Evolutionary conservation across 2,797 vertebrate genomes (phyloP), one percentile per base, ranked within the genome.

Genomic region (Chaetodon trifasciatus): DNA sequence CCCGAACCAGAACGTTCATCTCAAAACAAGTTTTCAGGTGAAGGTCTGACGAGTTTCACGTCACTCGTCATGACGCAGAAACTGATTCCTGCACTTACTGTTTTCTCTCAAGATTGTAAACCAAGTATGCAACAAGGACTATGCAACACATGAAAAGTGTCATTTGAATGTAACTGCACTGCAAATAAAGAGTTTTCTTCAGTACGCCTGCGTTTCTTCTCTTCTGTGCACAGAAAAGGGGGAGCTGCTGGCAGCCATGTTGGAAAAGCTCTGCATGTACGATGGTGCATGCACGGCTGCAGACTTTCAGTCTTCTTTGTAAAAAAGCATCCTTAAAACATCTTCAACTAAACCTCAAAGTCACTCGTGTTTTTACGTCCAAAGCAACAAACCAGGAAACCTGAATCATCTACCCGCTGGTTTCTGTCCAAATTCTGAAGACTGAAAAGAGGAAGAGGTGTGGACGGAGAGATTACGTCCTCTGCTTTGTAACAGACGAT

Each of bases 161-260:
- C 88, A 89, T 81, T 85, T 91, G 92, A 94, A 91, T 94, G 85
- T 93, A 90, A 89, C 92, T 85, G 89, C 91, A 94, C 92, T 94
- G 89, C 89, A 85, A 94, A 92, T 93, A 93, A 94, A 94, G 42
- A 74, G 58, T 82, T 80, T 74, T 76, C 62, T 76, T 77, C 60
- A 16, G 28, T 70, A 53, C 8, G 52, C 2, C 3, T 23, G 42
- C 44, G 23, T 61, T 11, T 3, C 6, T 23, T 50, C 9, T 57
- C 50, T 10, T 63, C n/a, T 60, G 49, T 23, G 49, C 24, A 39
- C 6, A 42, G 3, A n/a, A 28, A 70, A 16, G 10, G 1, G 19
- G 42, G 47, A 17, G 4, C 19, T 56, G 3, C 11, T 35, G n/a
- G 17, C 46, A 19, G 57, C 64, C n/a, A 44, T 75, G 50, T 70